Percentiles rank a stretch among this genome's conserved stretches.
Evolutionary conservation across 2,888 invertebrate genomes (phyloP).

Genomic region (Dryadula phaetusa): DNA sequence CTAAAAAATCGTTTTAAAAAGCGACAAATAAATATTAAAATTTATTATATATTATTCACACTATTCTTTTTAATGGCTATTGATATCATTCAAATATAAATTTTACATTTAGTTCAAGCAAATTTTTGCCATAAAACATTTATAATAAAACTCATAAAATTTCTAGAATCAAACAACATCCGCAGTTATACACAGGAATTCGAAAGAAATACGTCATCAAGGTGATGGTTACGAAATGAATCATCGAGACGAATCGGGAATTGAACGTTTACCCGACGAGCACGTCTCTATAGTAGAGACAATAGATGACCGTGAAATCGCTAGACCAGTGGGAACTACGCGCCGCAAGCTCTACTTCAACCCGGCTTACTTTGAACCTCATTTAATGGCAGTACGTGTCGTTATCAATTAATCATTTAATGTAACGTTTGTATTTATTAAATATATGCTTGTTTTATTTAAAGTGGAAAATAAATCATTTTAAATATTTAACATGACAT

Average conservation of each 20-base stretch:
- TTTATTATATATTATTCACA: background rate
- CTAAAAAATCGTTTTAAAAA: background rate
- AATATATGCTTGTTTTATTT: conserved; percentile 41
- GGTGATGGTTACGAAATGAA: conserved; percentile 63
- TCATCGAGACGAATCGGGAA: conserved; percentile 83
- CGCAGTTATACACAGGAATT: conserved; percentile 88
- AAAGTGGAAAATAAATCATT: no score
- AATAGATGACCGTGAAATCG: conserved; percentile 88
- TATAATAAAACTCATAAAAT: background rate
- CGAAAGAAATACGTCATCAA: conserved; percentile 65
- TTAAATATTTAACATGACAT: no score
- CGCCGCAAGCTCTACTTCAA: conserved; percentile 94
- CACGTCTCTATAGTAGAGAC: conserved; percentile 94
- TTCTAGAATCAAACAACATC: conserved; percentile 85
- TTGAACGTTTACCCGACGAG: conserved; percentile 91
- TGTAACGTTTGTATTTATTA: background rate
- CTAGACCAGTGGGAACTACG: conserved; percentile 88
- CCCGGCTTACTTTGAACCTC: conserved; percentile 95
- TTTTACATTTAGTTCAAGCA: background rate
- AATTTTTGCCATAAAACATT: background rate
- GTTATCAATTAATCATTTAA: background rate
- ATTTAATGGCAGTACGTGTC: conserved; percentile 89
- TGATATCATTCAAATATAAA: background rate
- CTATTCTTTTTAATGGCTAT: background rate
- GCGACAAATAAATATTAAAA: background rate